Evolutionary conservation across 2,888 invertebrate genomes (phyloP).

Genomic region (Acanthosepion lycidas): DNA sequence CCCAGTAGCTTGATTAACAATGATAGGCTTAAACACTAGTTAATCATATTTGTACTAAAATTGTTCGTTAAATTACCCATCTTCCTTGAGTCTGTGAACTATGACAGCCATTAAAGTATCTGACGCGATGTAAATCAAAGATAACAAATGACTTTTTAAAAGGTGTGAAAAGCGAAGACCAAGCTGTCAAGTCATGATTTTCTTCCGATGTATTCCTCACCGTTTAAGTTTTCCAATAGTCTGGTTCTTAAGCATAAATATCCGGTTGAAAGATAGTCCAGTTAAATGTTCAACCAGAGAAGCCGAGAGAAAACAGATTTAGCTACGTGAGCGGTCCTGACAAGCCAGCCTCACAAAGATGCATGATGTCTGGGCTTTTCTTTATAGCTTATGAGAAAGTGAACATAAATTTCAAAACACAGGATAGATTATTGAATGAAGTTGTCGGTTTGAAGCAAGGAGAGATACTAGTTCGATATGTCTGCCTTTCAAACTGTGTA

Average conservation of each 20-base stretch:
- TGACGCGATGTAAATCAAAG: not conserved
- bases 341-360: not conserved
- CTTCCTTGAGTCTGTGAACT: not conserved
- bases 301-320: not conserved
- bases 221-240: not conserved
- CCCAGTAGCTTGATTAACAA: not conserved
- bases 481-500: not conserved
- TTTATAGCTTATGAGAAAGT: not conserved
- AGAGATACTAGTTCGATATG: not conserved
- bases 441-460: not conserved
- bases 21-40: not conserved
- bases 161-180: not conserved
- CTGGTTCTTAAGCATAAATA: conserved; percentile 8
- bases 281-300: too few relatives aligned
- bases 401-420: not conserved
- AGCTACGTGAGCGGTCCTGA: not conserved
- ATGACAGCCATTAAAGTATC: not conserved
- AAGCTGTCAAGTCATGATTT: not conserved
- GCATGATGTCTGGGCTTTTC: not conserved
- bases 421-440: not conserved
- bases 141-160: not conserved
- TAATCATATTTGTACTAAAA: not conserved
- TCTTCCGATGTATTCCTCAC: not conserved
- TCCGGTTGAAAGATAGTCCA: not conserved
- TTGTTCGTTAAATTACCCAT: not conserved